phyloP scores from a whole-genome alignment of 2,888 invertebrate genomes.

The Dioctria linearis region DNA sequence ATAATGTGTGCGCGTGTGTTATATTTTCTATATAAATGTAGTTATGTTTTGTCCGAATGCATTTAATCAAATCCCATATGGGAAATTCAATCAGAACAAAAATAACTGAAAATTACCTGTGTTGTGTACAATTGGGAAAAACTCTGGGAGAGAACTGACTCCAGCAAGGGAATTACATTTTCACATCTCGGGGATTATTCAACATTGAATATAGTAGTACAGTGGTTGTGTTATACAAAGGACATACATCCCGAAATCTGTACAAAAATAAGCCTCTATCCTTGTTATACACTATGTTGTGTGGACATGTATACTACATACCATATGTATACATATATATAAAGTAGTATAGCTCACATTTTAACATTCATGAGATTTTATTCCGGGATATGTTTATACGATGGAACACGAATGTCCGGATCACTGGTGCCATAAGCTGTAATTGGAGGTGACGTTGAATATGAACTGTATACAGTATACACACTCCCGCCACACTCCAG shows the following conservation, averaged over 20 bases:
- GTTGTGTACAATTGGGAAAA: background rate
- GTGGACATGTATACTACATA: background rate
- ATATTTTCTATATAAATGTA: no score
- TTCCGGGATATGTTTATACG: slow-evolving; percentile 46
- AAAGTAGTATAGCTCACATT: slow-evolving; percentile 3
- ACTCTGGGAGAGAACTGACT: background rate
- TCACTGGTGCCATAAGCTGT: slow-evolving; percentile 49
- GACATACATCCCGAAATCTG: no score
- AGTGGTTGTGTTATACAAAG: no score
- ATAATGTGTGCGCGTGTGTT: no score
- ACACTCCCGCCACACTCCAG: background rate
- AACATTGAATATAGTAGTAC: background rate
- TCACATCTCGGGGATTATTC: slow-evolving; percentile 28
- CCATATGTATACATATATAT: background rate
- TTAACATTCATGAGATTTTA: slow-evolving; percentile 54
- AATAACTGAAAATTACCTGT: slow-evolving; percentile 32
- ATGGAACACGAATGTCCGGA: slow-evolving; percentile 42
- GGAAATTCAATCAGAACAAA: slow-evolving; percentile 1
- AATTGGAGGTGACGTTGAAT: slow-evolving; percentile 52
- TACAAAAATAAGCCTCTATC: no score
- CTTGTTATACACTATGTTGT: background rate
- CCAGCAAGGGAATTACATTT: background rate
- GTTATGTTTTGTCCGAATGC: no score
- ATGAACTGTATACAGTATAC: background rate
- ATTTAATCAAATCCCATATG: background rate